phyloP scores from a whole-genome alignment of 2,888 invertebrate species.

The Dendrolimus pini region DNA sequence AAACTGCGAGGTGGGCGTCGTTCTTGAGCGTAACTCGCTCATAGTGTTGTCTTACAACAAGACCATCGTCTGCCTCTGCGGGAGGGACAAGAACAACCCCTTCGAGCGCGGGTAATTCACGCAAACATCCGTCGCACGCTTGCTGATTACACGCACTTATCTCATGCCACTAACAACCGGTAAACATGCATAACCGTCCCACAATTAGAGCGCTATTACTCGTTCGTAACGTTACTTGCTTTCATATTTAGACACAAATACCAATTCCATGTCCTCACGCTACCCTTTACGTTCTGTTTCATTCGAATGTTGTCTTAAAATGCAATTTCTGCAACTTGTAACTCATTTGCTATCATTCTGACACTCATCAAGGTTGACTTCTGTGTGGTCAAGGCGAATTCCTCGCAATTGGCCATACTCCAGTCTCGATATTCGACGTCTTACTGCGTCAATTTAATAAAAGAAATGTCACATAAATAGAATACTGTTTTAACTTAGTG shows the following conservation, averaged over 20 bases:
- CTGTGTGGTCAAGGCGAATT: conserved; percentile 57
- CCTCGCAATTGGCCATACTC: conserved; percentile 38
- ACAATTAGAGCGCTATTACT: conserved; percentile 9
- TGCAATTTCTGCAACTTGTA: conserved; percentile 17
- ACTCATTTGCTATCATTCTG: conserved; percentile 46
- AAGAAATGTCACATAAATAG: conserved; percentile 29
- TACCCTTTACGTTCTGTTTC: background rate
- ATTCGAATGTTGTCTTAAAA: background rate
- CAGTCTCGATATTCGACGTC: conserved; percentile 24
- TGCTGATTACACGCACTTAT: conserved; percentile 29
- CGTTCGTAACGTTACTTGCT: background rate
- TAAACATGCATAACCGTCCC: conserved; percentile 16
- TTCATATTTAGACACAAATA: background rate
- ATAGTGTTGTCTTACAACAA: conserved; percentile 71
- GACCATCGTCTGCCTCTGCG: conserved; percentile 73
- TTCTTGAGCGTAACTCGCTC: conserved; percentile 70
- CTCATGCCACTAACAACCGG: conserved; percentile 23
- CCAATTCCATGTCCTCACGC: background rate
- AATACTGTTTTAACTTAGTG: conserved; percentile 21
- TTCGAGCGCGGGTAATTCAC: conserved; percentile 72
- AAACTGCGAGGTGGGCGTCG: conserved; percentile 74
- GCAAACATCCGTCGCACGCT: conserved; percentile 38
- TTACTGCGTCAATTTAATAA: conserved; percentile 16
- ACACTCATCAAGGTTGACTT: conserved; percentile 51
- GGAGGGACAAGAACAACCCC: conserved; percentile 62